These are phyloP conservation scores for Lypha dubia DNA, from an alignment of 2,888 invertebrate species.

Conservation along the genomic window DNA sequence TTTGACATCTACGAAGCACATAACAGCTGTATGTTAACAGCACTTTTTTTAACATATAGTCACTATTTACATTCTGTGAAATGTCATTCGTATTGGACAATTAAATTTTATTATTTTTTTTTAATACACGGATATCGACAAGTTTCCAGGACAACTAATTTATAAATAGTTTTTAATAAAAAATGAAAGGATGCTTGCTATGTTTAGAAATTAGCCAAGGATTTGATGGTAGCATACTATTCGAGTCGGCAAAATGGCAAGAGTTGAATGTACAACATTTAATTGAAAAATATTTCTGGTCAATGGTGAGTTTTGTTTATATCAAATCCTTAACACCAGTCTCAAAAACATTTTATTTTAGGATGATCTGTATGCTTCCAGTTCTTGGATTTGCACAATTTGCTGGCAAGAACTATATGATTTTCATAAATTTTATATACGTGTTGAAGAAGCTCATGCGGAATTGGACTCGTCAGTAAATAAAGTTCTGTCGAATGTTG, in stretches of 20 bases:
- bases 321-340: neutral
- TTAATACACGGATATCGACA: neutral
- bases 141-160: neutral
- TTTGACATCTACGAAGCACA: too few relatives aligned
- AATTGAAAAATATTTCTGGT: conserved; percentile 63
- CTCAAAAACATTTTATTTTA: neutral
- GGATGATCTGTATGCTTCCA: conserved; percentile 16
- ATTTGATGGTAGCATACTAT: conserved; percentile 27
- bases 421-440: conserved; percentile 77
- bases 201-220: conserved; percentile 48
- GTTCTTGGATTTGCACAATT: conserved; percentile 73
- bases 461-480: conserved; percentile 19
- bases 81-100: conserved; percentile 25
- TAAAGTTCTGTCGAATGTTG: neutral
- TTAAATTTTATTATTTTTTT: neutral
- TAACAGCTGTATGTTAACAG: too few relatives aligned
- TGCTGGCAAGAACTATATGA: conserved; percentile 77
- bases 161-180: conserved; percentile 11
- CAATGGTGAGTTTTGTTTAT: conserved; percentile 42
- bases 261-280: conserved; percentile 45
- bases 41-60: too few relatives aligned
- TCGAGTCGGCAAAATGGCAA: conserved; percentile 50
- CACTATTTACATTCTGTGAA: conserved; percentile 23
- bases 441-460: conserved; percentile 74
- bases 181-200: conserved; percentile 62